Percentiles rank a stretch among this genome's conserved stretches.
Conservation (phyloP, 2,113 vertebrate genomes). For the Corvus hawaiiensis region DNA sequence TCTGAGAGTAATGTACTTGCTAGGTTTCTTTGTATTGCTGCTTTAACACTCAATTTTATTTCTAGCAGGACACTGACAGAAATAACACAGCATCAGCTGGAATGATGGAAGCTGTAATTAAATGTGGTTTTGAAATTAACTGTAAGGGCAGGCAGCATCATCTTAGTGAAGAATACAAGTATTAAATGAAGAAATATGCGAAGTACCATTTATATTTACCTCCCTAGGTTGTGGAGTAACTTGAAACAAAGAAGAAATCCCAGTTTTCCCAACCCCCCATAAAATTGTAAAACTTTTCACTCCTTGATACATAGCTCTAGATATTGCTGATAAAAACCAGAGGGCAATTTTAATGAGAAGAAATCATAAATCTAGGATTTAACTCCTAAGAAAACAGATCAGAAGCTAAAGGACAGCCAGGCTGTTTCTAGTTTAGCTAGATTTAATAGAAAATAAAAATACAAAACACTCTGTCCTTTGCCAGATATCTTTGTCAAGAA, state of each 20-base stretch:
- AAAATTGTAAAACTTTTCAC: neutral
- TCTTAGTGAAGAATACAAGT: neutral
- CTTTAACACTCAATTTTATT: neutral
- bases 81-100: neutral
- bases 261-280: neutral
- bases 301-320: neutral
- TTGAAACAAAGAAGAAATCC: neutral
- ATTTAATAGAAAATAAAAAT: neutral
- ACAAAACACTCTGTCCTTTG: neutral
- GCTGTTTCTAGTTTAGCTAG: neutral
- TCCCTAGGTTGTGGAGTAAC: neutral
- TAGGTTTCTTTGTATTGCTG: neutral
- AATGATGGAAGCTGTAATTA: neutral
- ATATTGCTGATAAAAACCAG: neutral
- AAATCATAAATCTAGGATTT: neutral
- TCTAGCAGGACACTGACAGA: neutral
- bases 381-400: neutral
- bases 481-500: neutral
- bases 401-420: neutral
- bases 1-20: neutral
- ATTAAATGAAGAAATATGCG: neutral
- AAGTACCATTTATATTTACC: neutral
- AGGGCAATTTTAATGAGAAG: neutral
- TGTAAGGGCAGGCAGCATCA: neutral
- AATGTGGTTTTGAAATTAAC: neutral